Percentiles rank a stretch among this genome's conserved stretches.
These are phyloP conservation scores for Psylliodes chrysocephalus DNA, from an alignment of 2,888 invertebrate genomes.

Conservation along the genomic window DNA sequence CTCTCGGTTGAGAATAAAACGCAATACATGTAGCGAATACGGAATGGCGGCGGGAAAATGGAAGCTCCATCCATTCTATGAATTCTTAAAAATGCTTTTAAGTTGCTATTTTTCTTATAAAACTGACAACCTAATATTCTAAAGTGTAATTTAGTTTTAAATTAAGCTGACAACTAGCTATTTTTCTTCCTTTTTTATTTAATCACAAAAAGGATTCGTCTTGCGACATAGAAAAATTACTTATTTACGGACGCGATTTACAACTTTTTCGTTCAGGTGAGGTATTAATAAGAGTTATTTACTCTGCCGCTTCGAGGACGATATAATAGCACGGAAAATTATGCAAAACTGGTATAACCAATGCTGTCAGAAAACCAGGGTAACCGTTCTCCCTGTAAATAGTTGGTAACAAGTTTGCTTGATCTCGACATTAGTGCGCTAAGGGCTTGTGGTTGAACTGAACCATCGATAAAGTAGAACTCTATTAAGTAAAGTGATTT, in stretches of 20 bases:
- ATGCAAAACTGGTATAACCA: no score
- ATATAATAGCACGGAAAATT: no score
- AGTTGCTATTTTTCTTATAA: slow-evolving; percentile 4
- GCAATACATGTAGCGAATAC: slow-evolving; percentile 8
- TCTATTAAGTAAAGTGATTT: no score
- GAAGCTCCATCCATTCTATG: neutral
- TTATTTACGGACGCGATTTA: neutral
- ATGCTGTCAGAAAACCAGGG: no score
- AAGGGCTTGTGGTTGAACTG: no score
- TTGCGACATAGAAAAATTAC: neutral
- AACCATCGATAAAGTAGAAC: no score
- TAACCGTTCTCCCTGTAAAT: no score
- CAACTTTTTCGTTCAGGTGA: no score
- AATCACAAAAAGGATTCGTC: neutral
- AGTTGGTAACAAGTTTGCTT: no score
- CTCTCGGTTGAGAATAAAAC: neutral
- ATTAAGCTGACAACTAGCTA: slow-evolving; percentile 3
- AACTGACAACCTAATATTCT: slow-evolving; percentile 8
- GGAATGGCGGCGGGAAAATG: neutral
- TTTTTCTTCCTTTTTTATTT: slow-evolving; percentile 5
- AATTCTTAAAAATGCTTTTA: slow-evolving; percentile 13
- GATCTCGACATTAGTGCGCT: no score
- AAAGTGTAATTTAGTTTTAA: slow-evolving; percentile 1
- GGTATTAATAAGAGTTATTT: no score
- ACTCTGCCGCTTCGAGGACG: no score